phyloP scores from a whole-genome alignment of 2,888 invertebrate species.

The Oscheius sp. region DNA sequence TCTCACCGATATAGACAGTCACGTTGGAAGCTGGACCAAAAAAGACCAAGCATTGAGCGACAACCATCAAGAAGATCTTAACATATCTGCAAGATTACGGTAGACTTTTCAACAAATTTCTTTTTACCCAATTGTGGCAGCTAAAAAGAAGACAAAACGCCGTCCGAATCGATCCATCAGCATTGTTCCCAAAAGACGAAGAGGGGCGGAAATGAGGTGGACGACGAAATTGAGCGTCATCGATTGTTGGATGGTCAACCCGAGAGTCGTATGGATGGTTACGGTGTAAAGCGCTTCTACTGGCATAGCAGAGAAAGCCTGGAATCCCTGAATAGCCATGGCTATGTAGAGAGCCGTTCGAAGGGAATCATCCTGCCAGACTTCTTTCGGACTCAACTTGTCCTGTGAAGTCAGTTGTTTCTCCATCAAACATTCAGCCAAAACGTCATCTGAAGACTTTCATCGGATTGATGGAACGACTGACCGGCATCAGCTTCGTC shows the following conservation, averaged over 20 bases:
- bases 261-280: neutral
- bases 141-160: constrained; percentile 34
- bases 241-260: constrained; percentile 13
- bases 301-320: neutral
- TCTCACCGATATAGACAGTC: constrained; percentile 1
- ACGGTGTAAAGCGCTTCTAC: constrained; percentile 27
- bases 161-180: constrained; percentile 42
- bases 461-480: neutral
- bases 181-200: constrained; percentile 38
- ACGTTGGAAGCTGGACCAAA: neutral
- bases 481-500: constrained; percentile 9
- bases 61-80: constrained; percentile 13
- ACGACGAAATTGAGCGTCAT: constrained; percentile 35
- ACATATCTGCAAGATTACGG: neutral
- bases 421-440: constrained; percentile 4
- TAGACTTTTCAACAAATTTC: neutral
- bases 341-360: constrained; percentile 17
- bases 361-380: constrained; percentile 2
- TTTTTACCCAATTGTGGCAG: constrained; percentile 29
- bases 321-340: neutral
- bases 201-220: constrained; percentile 33
- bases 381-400: neutral
- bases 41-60: constrained; percentile 7
- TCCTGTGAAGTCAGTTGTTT: neutral
- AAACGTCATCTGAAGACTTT: constrained; percentile 1